Conservation (phyloP, 2,888 invertebrate species). For the Nephrotoma flavescens region DNA sequence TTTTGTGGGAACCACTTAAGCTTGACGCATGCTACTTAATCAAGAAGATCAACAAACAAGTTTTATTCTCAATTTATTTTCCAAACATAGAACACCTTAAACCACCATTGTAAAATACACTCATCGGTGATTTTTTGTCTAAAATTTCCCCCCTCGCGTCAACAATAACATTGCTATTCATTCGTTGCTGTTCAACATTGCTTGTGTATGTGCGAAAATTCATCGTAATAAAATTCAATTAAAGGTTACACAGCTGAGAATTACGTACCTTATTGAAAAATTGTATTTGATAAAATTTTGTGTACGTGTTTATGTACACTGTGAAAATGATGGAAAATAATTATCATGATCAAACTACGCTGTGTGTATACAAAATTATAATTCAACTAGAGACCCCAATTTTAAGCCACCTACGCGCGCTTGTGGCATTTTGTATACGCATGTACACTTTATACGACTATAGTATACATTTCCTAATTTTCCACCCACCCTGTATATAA, state of each 20-base stretch:
- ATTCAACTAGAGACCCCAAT: not conserved
- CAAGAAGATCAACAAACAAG: too few species aligned
- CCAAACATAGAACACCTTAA: not conserved
- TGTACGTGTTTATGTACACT: not conserved
- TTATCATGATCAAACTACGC: not conserved
- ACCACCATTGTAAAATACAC: not conserved
- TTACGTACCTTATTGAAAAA: not conserved
- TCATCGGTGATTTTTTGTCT: not conserved
- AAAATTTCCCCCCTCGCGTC: not conserved
- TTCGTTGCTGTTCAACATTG: not conserved
- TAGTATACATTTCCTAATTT: not conserved
- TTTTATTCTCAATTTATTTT: too few species aligned
- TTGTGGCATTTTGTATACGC: too few species aligned
- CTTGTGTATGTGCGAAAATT: not conserved
- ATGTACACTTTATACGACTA: not conserved
- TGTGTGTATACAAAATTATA: not conserved
- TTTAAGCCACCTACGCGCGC: not conserved
- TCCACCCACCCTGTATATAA: not conserved
- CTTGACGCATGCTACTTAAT: too few species aligned
- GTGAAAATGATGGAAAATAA: not conserved
- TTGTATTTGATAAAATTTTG: not conserved
- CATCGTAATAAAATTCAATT: not conserved
- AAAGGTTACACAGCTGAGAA: conserved; percentile 1
- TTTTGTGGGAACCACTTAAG: too few species aligned
- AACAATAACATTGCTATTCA: not conserved